Conservation (phyloP, 2,113 vertebrate species). For the Ctenodactylus gundi region DNA sequence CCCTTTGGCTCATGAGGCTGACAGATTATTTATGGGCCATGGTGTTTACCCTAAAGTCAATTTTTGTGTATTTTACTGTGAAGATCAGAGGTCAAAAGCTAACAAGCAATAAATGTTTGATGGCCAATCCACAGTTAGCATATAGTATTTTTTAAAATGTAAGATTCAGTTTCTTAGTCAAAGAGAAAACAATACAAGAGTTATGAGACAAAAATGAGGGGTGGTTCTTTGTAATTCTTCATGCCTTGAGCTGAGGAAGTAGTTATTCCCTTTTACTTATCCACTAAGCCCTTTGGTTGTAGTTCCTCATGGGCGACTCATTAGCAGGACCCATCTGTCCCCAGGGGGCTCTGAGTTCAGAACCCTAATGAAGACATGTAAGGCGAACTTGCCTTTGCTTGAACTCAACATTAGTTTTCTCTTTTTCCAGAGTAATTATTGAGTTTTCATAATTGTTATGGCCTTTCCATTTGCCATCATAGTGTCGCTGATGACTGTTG, state of each 20-base stretch:
- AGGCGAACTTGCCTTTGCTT: conserved; percentile 2
- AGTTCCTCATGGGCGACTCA: not conserved
- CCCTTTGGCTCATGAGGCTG: not conserved
- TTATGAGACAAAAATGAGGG: not conserved
- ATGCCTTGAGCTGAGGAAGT: not conserved
- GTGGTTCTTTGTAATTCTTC: not conserved
- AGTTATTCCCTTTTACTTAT: not conserved
- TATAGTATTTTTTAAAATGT: not conserved
- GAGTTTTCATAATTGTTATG: not conserved
- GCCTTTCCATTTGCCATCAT: not conserved
- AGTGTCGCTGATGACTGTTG: not conserved
- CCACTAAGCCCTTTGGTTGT: not conserved
- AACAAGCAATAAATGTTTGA: not conserved
- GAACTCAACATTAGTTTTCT: not conserved
- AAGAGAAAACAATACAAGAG: not conserved
- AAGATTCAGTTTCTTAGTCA: not conserved
- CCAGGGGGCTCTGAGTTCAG: not conserved
- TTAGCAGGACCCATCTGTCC: not conserved
- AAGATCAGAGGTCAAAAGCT: not conserved
- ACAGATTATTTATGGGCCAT: not conserved
- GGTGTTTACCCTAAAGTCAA: not conserved
- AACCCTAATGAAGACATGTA: not conserved
- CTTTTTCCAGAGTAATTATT: not conserved
- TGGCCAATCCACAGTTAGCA: not conserved
- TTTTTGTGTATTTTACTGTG: not conserved